Base-by-base conservation (phyloP, 2,888 invertebrate species). In the Leptinotarsa haldemani region DNA sequence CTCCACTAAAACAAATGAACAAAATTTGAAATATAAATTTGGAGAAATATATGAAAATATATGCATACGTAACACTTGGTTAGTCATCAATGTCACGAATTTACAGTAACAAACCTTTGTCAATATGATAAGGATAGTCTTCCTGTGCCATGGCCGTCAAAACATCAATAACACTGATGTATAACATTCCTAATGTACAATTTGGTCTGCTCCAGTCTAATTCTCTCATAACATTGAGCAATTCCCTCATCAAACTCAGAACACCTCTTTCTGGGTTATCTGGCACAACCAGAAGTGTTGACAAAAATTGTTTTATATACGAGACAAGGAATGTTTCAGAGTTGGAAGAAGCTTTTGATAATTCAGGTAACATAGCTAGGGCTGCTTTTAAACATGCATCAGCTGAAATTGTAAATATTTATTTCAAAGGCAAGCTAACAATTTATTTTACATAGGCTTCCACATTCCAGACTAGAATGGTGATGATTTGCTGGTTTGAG, bases 321-420 rank as follows among this genome's bases (percentile, higher is more conserved):
- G 92, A 90, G 13, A 92, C 88, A 30, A 95, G 88, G 88, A 92
- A 94, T 15, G 90, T 88, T 83, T 96, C 94, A 0, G 94, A 92
- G 73, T 93, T 92, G 79, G 92, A 92, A 56, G 90, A 89, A 2
- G 93, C 94, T 78, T 96, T 95, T 81, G 95, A 91, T 83, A 97
- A 89, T 80, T 96, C 95, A 0, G 93, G 91, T 78, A 98, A 91
- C 66, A 96, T 88, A 74, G 91, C 92, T 20, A 98, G 90, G 0
- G 96, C 93, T 46, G 96, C 95, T 88, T 97, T 97, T 82, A 98
- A 94, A 86, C 97, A 97, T 2, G 97, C 95, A 89, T 98, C 98
- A 73, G 96, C 97, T 96, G 83, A 82, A 88, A 90, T 40, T 65
- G 53, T 15, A 71, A 47, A 64, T 53, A 65, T 16, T 4, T 47